phyloP scores from a whole-genome alignment of 2,113 vertebrate species.

The Heterotilapia buettikoferi region DNA sequence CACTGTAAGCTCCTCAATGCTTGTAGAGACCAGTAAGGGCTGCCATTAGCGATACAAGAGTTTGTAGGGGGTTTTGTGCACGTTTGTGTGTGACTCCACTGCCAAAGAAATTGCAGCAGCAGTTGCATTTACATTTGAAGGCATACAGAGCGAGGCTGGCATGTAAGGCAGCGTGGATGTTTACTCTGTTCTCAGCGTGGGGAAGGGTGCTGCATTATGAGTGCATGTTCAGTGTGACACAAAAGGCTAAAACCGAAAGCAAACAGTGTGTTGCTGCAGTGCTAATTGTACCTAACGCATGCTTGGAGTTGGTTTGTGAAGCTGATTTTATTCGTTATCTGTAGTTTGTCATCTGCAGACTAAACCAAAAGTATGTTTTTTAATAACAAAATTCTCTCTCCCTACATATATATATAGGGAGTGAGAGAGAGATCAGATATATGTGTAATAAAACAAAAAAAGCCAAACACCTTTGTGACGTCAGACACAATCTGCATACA shows the following conservation, averaged over 20 bases:
- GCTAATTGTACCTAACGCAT: not conserved
- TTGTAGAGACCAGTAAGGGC: conserved; percentile 10
- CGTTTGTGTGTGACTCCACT: not conserved
- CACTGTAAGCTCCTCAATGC: not conserved
- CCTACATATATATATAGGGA: not conserved
- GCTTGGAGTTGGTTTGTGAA: not conserved
- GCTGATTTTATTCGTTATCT: conserved; percentile 1
- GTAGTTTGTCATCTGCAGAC: not conserved
- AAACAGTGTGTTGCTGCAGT: conserved; percentile 5
- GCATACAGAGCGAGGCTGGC: not conserved
- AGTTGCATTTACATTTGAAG: conserved; percentile 26
- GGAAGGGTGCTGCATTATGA: not conserved
- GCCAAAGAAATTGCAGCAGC: conserved; percentile 30
- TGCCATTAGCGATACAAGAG: not conserved
- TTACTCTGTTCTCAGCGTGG: not conserved
- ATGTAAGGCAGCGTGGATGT: conserved; percentile 10
- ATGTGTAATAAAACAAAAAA: not conserved
- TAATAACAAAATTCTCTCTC: not conserved
- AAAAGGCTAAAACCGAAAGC: not conserved
- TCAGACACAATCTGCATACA: conserved; percentile 2
- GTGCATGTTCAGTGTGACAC: not conserved
- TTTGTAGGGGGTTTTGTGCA: conserved; percentile 14
- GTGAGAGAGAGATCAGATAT: not conserved
- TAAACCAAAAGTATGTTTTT: not conserved
- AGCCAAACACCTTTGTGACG: not conserved